Evolutionary conservation across 1,140 invertebrate genomes (phyloP), one percentile per base, ranked within the genome.

Genomic region (Orchesella cincta): DNA sequence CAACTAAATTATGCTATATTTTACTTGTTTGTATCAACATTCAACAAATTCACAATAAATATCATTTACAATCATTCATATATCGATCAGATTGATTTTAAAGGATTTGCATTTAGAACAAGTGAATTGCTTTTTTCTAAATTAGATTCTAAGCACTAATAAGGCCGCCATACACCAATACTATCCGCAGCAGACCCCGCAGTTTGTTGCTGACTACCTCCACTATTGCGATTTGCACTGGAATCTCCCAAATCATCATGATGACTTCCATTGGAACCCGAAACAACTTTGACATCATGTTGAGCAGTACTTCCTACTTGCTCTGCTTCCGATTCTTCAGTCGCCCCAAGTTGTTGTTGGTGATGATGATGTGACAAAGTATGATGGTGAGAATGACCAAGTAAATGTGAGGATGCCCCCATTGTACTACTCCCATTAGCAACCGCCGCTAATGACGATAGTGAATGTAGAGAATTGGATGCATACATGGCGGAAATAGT

Each of bases 401-500:
- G 34, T 16, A 73, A 23, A 28, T 73, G 70, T 29, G 26, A 16
- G 20, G 20, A 31, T 5, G 74, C 28, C 39, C 34, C 74, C 74
- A 75, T 75, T 29, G 46, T 46, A 12, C 62, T 20, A 35, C 31
- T 62, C 3, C 62, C 62, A 67, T 67, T 67, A 1, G 62, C 62
- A 2, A 23, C 62, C 5, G 62, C 62, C 62, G 62, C 62, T 12
- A 67, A n/a, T 3, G 62, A 67, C 31, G 62, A 67, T 23, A 67
- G 29, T 12, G 62, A 67, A 33, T 67, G 62, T 26, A 67, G 62
- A 8, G 62, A 64, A n/a, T 75, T 62, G 18, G 79, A 77, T 16
- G 75, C 73, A 57, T 81, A 81, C 80, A 80, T 80, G 52, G 80
- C 78, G 23, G 62, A 67, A 67, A 81, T 81, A 14, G 80, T 81